Conservation (phyloP, 2,888 invertebrate species). For the Phlogophora meticulosa region DNA sequence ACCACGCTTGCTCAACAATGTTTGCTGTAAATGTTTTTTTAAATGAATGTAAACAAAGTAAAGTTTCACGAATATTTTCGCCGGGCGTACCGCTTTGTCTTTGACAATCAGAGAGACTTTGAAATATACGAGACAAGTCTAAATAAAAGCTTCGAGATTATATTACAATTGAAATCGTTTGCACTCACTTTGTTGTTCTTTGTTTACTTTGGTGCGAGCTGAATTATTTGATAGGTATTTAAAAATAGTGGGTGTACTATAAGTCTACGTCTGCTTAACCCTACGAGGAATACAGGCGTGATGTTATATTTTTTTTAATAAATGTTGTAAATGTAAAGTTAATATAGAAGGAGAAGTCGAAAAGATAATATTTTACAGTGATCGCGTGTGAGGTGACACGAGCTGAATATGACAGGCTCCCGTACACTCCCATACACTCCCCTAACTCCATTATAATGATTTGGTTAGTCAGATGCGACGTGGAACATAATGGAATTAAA, state of each 20-base stretch:
- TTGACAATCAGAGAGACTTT: conserved; percentile 11
- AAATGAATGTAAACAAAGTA: conserved; percentile 3
- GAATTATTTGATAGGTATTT: not conserved
- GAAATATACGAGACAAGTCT: not conserved
- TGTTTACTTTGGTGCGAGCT: not conserved
- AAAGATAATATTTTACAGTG: conserved; percentile 1
- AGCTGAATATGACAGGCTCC: conserved; percentile 20
- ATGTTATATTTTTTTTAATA: too few relatives aligned
- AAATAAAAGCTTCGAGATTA: conserved; percentile 12
- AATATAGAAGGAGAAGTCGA: too few relatives aligned
- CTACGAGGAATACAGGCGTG: too few relatives aligned
- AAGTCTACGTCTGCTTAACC: too few relatives aligned
- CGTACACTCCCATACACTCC: conserved; percentile 34
- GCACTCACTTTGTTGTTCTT: not conserved
- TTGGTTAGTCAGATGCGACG: conserved; percentile 23
- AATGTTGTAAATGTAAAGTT: too few relatives aligned
- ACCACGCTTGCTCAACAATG: too few relatives aligned
- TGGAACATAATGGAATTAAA: conserved; percentile 33
- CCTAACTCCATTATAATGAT: conserved; percentile 32
- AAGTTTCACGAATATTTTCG: not conserved
- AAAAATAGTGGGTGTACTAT: not conserved
- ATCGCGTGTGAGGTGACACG: conserved; percentile 31
- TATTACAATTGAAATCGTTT: conserved; percentile 1
- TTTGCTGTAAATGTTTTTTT: not conserved
- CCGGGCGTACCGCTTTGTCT: conserved; percentile 2